These are phyloP conservation scores for Sclerurus mexicanus DNA, from an alignment of 2,113 vertebrate genomes.

Conservation along the genomic window DNA sequence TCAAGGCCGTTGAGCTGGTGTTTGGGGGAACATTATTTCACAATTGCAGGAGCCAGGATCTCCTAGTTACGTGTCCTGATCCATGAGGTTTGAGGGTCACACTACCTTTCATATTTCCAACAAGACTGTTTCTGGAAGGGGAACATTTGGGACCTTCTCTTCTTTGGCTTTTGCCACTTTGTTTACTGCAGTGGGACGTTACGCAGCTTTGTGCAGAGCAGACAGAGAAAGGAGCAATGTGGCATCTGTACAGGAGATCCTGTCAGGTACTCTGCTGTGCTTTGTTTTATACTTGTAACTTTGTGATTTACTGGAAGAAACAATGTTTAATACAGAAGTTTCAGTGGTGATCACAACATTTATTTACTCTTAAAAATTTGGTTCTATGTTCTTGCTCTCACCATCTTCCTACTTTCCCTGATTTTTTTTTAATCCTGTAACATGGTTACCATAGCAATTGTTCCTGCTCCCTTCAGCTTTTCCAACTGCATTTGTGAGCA, in stretches of 20 bases:
- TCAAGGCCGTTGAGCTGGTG: not conserved
- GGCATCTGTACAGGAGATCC: accelerated
- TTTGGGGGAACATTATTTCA: not conserved
- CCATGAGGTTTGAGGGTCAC: not conserved
- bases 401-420: not conserved
- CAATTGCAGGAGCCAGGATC: not conserved
- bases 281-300: not conserved
- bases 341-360: not conserved
- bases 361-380: not conserved
- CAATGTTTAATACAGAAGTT: not conserved
- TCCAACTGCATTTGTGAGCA: not conserved
- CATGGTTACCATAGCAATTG: slow-evolving; percentile 71
- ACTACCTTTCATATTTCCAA: not conserved
- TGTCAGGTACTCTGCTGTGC: not conserved
- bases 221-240: not conserved
- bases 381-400: not conserved
- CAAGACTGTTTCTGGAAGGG: not conserved
- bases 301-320: not conserved
- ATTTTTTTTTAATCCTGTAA: slow-evolving; percentile 38
- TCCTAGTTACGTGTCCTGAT: not conserved
- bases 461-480: slow-evolving; percentile 22
- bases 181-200: not conserved
- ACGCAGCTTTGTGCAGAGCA: not conserved
- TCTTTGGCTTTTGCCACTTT: not conserved
- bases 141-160: not conserved